phyloP scores from a whole-genome alignment of 2,888 invertebrate genomes.

The Orthosia gracilis region DNA sequence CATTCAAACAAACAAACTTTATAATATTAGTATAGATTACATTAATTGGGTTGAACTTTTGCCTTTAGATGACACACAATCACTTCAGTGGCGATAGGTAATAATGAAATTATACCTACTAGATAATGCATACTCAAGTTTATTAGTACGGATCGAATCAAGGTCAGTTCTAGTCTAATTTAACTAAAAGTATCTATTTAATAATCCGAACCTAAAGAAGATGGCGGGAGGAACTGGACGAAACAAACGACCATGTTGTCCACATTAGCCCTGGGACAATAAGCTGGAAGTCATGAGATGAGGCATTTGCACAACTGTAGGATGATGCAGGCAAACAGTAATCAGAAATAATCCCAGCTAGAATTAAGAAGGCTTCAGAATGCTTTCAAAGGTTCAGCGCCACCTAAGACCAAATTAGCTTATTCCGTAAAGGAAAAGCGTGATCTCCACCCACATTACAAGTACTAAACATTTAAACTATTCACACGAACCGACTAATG shows the following conservation, averaged over 20 bases:
- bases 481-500: conserved; percentile 62
- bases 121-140: conserved; percentile 1
- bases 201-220: too few species aligned
- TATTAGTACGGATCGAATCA: background rate
- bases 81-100: background rate
- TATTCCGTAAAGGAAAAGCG: conserved; percentile 23
- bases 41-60: conserved; percentile 5
- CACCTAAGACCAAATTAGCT: conserved; percentile 22
- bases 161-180: background rate
- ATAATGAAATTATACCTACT: background rate
- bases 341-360: background rate
- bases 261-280: background rate
- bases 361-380: background rate
- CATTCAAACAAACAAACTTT: too few species aligned
- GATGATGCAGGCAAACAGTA: background rate
- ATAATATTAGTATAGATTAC: too few species aligned
- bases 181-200: background rate
- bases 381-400: conserved; percentile 8
- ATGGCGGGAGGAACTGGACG: background rate
- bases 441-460: conserved; percentile 48
- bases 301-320: background rate
- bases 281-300: background rate
- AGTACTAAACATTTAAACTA: conserved; percentile 49
- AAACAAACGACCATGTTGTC: background rate
- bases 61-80: background rate